These are phyloP conservation scores for Cirrhinus mrigala DNA, from an alignment of 2,797 vertebrate species.

Conservation along the genomic window DNA sequence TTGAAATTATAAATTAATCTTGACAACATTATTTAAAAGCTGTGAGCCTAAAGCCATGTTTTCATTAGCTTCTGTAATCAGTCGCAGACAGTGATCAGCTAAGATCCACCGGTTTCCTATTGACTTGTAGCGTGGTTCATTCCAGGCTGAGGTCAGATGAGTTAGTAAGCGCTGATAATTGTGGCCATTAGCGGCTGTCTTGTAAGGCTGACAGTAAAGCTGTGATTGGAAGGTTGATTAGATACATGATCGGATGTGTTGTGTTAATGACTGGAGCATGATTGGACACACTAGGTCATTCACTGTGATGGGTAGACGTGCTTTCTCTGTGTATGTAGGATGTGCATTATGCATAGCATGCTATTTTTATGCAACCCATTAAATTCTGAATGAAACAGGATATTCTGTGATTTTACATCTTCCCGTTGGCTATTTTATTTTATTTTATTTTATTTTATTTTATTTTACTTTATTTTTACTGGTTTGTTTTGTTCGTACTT, in stretches of 20 bases:
- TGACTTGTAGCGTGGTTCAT: neutral
- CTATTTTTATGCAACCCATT: neutral
- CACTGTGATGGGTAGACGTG: neutral
- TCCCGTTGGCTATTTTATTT: no score
- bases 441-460: no score
- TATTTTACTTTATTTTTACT: no score
- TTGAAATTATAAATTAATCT: neutral
- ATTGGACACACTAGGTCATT: slow-evolving; percentile 49
- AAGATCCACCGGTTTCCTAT: slow-evolving; percentile 7
- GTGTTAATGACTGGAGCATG: slow-evolving; percentile 55
- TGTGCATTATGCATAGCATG: neutral
- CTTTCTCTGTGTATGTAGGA: no score
- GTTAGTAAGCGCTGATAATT: slow-evolving; percentile 15
- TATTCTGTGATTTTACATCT: no score
- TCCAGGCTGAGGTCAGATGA: neutral
- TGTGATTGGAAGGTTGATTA: slow-evolving; percentile 33
- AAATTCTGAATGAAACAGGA: neutral
- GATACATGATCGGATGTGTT: slow-evolving; percentile 57
- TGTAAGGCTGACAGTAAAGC: neutral
- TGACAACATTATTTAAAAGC: neutral
- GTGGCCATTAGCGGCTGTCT: neutral
- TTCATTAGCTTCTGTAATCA: neutral
- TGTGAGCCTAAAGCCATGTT: neutral
- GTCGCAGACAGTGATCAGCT: slow-evolving; percentile 10
- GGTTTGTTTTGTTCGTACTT: no score